Evolutionary conservation across 2,797 vertebrate genomes (phyloP).

Genomic region (Sebastes aleutianus): DNA sequence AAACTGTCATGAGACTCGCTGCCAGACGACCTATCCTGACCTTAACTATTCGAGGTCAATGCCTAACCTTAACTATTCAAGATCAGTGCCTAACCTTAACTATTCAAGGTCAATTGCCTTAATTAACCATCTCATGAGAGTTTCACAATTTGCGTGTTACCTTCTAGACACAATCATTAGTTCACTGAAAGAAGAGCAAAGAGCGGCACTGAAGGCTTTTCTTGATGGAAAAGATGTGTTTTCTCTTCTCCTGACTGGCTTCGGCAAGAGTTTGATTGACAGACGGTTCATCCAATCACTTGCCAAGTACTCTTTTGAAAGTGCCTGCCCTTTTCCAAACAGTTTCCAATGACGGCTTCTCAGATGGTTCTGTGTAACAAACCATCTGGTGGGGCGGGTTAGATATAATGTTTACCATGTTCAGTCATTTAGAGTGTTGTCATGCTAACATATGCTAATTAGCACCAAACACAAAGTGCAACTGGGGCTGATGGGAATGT

Average conservation of each 20-base stretch:
- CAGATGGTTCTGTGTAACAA: no score
- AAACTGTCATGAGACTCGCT: no score
- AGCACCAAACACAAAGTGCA: background rate
- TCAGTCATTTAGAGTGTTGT: background rate
- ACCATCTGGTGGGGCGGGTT: no score
- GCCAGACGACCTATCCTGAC: no score
- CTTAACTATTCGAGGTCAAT: no score
- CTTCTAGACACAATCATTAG: background rate
- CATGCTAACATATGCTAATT: background rate
- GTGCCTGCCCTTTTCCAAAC: background rate
- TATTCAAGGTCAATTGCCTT: no score
- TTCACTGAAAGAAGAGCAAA: background rate
- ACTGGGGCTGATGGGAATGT: background rate
- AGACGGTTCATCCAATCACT: background rate
- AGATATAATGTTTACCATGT: background rate
- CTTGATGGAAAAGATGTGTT: background rate
- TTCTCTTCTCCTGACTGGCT: background rate
- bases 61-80: no score
- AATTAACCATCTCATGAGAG: background rate
- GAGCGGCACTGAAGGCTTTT: background rate
- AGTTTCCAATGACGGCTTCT: background rate
- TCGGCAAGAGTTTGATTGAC: background rate
- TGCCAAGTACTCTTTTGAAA: background rate
- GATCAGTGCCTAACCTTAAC: no score
- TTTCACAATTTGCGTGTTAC: background rate